Evolutionary conservation across 1,140 invertebrate species (phyloP), one percentile per base, ranked within the genome.

Genomic region (Zaprionus davidi): DNA sequence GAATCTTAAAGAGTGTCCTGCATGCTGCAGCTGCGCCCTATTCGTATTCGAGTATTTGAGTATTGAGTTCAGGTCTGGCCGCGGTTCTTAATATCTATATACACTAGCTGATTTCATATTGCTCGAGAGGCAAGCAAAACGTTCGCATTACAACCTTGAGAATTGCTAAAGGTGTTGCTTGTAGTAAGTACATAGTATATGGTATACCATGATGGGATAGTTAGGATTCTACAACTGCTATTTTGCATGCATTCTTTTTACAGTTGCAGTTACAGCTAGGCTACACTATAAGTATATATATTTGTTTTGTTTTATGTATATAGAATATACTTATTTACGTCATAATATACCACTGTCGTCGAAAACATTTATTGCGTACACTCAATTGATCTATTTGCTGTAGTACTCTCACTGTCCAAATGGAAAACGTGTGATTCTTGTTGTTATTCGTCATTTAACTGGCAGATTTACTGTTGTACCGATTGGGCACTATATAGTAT

Each of bases 391-490:
- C 83, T 75, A 88, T 81, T 88, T 88, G 67, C 76, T 84, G 83
- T 88, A 71, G 85, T 88, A 88, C 84, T 81, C 84, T 90, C 84
- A 88, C 84, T 88, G 85, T 88, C 84, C 84, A 88, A 88, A 90
- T 88, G 84, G 84, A 88, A 88, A 88, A 88, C 84, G 84, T 88
- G 84, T 88, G 84, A 88, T 88, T 88, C 84, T 88, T 88, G 75
- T 83, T 71, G 76, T 66, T 78, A 51, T 69, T 78, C 59, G 59
- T 88, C 84, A 87, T 77, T 81, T 84, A 78, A 72, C 75, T 84
- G 84, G 85, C 84, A 88, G 84, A 88, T 88, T 84, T 78, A 84
- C 71, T 84, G 73, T 88, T 81, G 80, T 81, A 88, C 71, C 73
- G 70, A 79, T 77, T 72, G 80, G 76, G 34, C 63, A 69, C 53